phyloP scores from a whole-genome alignment of 2,888 invertebrate species.

The Eudemis profundana region DNA sequence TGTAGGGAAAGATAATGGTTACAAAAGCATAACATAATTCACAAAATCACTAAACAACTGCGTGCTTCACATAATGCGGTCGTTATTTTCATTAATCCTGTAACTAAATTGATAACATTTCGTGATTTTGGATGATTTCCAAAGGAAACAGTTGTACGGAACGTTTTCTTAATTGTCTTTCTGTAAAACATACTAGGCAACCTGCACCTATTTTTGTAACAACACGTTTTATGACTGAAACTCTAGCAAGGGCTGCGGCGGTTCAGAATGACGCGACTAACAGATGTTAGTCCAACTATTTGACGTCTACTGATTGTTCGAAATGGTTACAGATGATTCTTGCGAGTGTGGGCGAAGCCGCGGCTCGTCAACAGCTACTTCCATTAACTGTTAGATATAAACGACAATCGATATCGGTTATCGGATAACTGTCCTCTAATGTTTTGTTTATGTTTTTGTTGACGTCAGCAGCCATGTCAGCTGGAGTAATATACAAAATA shows the following conservation, averaged over 20 bases:
- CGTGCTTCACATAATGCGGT: conserved; percentile 16
- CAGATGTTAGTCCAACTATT: conserved; percentile 7
- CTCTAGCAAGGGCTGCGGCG: conserved; percentile 50
- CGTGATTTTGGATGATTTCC: conserved; percentile 78
- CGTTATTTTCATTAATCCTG: conserved; percentile 74
- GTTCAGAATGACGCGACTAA: background rate
- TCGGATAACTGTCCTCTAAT: conserved; percentile 44
- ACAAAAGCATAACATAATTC: conserved; percentile 9
- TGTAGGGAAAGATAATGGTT: background rate
- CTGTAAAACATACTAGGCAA: conserved; percentile 69
- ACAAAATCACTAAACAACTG: conserved; percentile 28
- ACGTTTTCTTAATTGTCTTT: conserved; percentile 78
- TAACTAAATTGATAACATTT: conserved; percentile 72
- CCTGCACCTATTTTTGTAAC: conserved; percentile 72
- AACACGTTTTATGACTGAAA: conserved; percentile 58
- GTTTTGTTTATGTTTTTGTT: conserved; percentile 57
- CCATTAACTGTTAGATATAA: background rate
- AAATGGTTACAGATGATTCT: conserved; percentile 8
- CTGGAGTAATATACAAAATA: conserved; percentile 27
- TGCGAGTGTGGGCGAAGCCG: background rate
- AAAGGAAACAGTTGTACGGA: conserved; percentile 74
- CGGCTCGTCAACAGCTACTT: conserved; percentile 11
- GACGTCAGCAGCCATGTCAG: conserved; percentile 44
- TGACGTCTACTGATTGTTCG: conserved; percentile 9
- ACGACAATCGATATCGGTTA: conserved; percentile 12